These are phyloP conservation scores for Pseudococcus viburni DNA, from an alignment of 2,888 invertebrate species.

Conservation along the genomic window DNA sequence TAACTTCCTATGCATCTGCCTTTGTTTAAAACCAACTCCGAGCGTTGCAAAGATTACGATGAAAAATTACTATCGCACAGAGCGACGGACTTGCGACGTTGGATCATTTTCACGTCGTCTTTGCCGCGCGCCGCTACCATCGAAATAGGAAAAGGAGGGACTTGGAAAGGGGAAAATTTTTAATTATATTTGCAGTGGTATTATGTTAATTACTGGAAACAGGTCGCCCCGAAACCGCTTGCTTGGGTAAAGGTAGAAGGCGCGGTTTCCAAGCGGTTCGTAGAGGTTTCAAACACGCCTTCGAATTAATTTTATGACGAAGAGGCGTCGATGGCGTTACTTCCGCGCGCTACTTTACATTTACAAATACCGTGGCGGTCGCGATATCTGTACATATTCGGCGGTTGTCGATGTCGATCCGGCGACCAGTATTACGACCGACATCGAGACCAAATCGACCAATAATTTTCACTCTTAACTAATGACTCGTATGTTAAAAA, in stretches of 20 bases:
- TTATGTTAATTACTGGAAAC: slow-evolving; percentile 59
- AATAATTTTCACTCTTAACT: slow-evolving; percentile 62
- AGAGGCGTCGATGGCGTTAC: slow-evolving; percentile 64
- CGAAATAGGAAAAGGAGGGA: slow-evolving; percentile 8
- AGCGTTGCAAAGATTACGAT: not conserved
- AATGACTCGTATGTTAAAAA: slow-evolving; percentile 55
- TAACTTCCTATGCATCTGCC: slow-evolving; percentile 51
- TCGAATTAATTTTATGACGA: slow-evolving; percentile 65
- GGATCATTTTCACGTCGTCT: slow-evolving; percentile 10
- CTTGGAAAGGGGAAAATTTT: slow-evolving; percentile 29
- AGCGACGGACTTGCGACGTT: not conserved
- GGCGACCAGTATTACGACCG: not conserved
- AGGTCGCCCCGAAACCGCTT: slow-evolving; percentile 7
- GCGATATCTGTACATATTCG: not conserved
- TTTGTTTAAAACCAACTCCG: not conserved
- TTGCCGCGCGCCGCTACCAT: not conserved
- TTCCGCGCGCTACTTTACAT: slow-evolving; percentile 59
- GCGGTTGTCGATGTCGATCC: not conserved
- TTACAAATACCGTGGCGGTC: not conserved
- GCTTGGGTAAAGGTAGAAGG: slow-evolving; percentile 57
- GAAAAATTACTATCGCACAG: slow-evolving; percentile 9
- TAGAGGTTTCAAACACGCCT: slow-evolving; percentile 62
- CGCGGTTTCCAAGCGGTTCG: slow-evolving; percentile 62
- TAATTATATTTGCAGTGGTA: slow-evolving; percentile 53
- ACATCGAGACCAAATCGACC: slow-evolving; percentile 15